phyloP scores from a whole-genome alignment of 2,113 vertebrate species.

The Siphamia tubifer region DNA sequence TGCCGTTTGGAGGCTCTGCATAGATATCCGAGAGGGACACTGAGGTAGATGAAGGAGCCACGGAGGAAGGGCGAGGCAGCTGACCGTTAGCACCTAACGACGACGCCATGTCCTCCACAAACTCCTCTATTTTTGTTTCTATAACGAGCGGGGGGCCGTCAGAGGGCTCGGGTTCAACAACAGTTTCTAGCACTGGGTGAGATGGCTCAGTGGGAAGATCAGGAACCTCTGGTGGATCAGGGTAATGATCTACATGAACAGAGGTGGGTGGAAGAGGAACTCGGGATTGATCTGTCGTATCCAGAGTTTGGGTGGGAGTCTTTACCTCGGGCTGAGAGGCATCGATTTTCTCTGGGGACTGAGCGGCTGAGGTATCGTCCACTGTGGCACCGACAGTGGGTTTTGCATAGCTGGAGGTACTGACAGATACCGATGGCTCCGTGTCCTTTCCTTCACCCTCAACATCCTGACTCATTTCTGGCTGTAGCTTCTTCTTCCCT shows the following conservation, averaged over 20 bases:
- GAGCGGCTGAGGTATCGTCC: background rate
- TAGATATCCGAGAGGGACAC: conserved; percentile 87
- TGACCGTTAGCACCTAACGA: conserved; percentile 53
- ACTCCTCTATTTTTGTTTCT: conserved; percentile 78
- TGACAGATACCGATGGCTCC: background rate
- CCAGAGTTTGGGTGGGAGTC: background rate
- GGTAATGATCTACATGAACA: conserved; percentile 54
- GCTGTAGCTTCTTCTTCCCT: conserved; percentile 28
- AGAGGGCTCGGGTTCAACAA: conserved; percentile 27
- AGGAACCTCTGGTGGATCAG: conserved; percentile 2
- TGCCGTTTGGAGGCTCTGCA: conserved; percentile 88
- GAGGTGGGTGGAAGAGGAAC: conserved; percentile 53
- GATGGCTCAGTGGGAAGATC: conserved; percentile 54
- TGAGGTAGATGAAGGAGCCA: background rate
- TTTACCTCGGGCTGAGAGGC: conserved; percentile 3
- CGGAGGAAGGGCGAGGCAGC: conserved; percentile 67
- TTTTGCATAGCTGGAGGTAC: background rate
- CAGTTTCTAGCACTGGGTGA: conserved; percentile 47
- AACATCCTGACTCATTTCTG: conserved; percentile 37
- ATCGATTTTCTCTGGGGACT: conserved; percentile 11
- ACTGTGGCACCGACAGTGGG: background rate
- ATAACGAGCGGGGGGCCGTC: conserved; percentile 41
- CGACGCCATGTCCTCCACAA: conserved; percentile 78
- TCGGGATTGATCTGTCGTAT: conserved; percentile 8
- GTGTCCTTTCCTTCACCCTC: conserved; percentile 4